Percentiles rank a stretch among this genome's conserved stretches.
Evolutionary conservation across 2,797 vertebrate species (phyloP).

Genomic region (Phyllotis vaccarum): DNA sequence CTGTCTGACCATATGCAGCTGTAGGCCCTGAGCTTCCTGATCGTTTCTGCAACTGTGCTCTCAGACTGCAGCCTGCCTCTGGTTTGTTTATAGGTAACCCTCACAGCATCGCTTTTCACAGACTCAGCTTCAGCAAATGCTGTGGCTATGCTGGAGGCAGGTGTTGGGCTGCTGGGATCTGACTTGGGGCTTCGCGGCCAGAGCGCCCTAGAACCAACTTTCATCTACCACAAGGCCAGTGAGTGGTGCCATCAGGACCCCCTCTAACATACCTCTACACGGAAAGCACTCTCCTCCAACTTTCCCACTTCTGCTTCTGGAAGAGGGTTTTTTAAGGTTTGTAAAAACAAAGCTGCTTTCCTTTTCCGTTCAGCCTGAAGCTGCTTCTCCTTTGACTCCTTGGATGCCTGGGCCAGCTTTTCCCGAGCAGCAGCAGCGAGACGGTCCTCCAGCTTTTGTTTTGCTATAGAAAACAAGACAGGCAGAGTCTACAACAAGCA

Average conservation of each 20-base stretch:
- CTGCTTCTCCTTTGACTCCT: conserved; percentile 99
- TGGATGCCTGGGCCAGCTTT: conserved; percentile 98
- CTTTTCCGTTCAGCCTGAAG: conserved; percentile 98
- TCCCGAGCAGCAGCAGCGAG: conserved; percentile 97
- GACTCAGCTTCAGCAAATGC: not conserved
- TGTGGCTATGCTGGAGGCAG: not conserved
- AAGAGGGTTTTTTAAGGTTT: conserved; percentile 93
- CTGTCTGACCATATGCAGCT: not conserved
- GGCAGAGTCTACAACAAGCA: not conserved
- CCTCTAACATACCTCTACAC: conserved; percentile 88
- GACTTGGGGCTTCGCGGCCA: not conserved
- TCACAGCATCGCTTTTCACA: not conserved
- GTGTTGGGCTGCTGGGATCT: not conserved
- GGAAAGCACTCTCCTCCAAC: conserved; percentile 88
- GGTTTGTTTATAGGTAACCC: not conserved
- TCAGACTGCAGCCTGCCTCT: not conserved
- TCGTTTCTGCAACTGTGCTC: not conserved
- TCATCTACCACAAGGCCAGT: not conserved
- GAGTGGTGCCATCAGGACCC: not conserved
- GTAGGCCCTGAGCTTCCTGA: not conserved
- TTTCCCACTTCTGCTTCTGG: conserved; percentile 92
- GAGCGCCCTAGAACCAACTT: no score
- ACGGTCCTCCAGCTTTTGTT: conserved; percentile 98
- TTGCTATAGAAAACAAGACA: conserved; percentile 89
- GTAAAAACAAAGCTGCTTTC: conserved; percentile 97